Evolutionary conservation across 2,797 vertebrate species (phyloP).

Genomic region (Lagodon rhomboides): DNA sequence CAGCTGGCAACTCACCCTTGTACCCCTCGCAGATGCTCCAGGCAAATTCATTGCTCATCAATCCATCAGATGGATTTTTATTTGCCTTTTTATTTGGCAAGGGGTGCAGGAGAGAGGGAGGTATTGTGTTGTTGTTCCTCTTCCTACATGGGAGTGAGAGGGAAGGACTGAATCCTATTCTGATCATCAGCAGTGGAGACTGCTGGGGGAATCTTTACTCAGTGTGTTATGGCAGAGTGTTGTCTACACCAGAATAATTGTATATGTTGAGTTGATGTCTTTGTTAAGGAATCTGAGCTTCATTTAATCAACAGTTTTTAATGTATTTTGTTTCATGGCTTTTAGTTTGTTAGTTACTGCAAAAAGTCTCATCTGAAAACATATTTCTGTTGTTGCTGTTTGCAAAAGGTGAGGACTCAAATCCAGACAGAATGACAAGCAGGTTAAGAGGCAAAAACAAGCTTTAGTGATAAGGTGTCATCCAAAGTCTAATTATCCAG

Average conservation of each 20-base stretch:
- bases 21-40: slow-evolving; percentile 62
- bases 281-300: neutral
- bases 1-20: slow-evolving; percentile 69
- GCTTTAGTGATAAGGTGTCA: too few relatives aligned
- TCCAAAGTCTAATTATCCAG: too few relatives aligned
- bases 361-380: neutral
- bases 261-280: neutral
- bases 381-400: too few relatives aligned
- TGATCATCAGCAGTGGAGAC: slow-evolving; percentile 3
- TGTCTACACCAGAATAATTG: neutral
- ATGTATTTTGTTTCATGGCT: neutral
- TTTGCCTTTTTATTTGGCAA: slow-evolving; percentile 71
- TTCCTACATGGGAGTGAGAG: neutral
- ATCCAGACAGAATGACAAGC: too few relatives aligned
- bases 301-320: neutral
- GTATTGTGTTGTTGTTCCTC: slow-evolving; percentile 37
- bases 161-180: neutral
- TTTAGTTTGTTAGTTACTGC: neutral
- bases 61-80: slow-evolving; percentile 68
- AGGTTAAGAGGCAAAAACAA: too few relatives aligned
- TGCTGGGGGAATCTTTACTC: slow-evolving; percentile 17
- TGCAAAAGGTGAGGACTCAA: too few relatives aligned
- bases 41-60: slow-evolving; percentile 78
- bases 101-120: slow-evolving; percentile 43
- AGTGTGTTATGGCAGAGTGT: neutral